phyloP scores from a whole-genome alignment of 1,140 invertebrate genomes.

The Eueides isabella region DNA sequence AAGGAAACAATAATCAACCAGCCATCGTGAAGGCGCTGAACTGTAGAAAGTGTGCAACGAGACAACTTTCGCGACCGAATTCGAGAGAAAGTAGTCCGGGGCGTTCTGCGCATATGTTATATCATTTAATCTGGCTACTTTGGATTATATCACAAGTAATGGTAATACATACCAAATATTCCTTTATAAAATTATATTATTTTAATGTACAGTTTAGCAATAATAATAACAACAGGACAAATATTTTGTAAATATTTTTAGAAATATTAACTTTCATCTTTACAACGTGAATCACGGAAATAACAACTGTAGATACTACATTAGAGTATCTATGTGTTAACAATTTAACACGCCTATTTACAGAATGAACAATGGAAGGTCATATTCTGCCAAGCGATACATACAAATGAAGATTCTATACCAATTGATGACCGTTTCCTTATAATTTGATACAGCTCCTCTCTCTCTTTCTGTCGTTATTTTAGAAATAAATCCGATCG shows the following conservation, averaged over 20 bases:
- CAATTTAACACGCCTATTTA: conserved; percentile 62
- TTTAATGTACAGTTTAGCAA: background rate
- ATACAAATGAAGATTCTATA: conserved; percentile 64
- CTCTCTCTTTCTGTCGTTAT: background rate
- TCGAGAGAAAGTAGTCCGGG: conserved; percentile 79
- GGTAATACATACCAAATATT: background rate
- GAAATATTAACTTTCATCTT: conserved; percentile 62
- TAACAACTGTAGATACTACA: conserved; percentile 56
- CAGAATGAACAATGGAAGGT: conserved; percentile 74
- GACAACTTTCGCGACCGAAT: conserved; percentile 81
- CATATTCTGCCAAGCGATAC: conserved; percentile 52
- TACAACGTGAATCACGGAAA: conserved; percentile 52
- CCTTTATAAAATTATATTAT: background rate
- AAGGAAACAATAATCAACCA: conserved; percentile 33
- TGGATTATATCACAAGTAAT: conserved; percentile 68
- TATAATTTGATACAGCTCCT: conserved; percentile 5
- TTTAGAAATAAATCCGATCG: background rate
- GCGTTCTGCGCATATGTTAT: conserved; percentile 74
- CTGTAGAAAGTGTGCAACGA: conserved; percentile 77
- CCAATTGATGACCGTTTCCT: conserved; percentile 38
- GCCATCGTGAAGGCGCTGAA: conserved; percentile 58
- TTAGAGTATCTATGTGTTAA: conserved; percentile 64
- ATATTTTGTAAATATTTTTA: background rate
- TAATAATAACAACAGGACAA: background rate
- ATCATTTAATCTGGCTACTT: conserved; percentile 70